Evolutionary conservation across 2,888 invertebrate genomes (phyloP), one percentile per base, ranked within the genome.

Genomic region (Ichneumoninae sp.): DNA sequence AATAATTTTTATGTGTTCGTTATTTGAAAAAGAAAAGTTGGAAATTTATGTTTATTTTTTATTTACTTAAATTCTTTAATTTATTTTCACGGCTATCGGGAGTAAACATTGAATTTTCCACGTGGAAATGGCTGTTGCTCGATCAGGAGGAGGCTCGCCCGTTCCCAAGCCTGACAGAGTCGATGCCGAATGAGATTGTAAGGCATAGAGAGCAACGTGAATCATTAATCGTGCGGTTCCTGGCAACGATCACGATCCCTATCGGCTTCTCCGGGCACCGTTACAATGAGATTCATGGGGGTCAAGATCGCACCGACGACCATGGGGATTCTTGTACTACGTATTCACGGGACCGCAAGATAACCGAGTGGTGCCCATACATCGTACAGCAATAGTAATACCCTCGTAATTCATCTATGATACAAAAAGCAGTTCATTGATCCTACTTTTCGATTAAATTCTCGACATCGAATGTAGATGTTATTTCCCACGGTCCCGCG

Each of bases 171-270:
- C 3, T 22, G 19, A 72, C 19, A 62, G 70, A 77, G 77, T 77
- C 69, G 72, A 72, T 83, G 68, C 80, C 57, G 68, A 72, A 77
- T 83, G 68, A 72, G 80, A 83, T 72, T 80, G 72, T 68, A 72
- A 72, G 44, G 40, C 71, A 80, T 62, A 54, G 44, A 40, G 75
- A 52, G 75, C 50, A 76, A 75, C 83, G 83, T 80, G 83, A 80
- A 83, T 83, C 77, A 80, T 83, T 80, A 83, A 83, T 83, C 83
- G 76, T 83, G 80, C 80, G 72, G 80, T 80, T 83, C 80, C 83
- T 77, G 80, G 76, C 72, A 77, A 80, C 83, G 80, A 83, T 83
- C 80, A 68, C 76, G 83, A 83, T 83, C 77, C 60, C 80, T 80
- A 83, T 83, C 83, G 68, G 76, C 50, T 72, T 69, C 83, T 68